Evolutionary conservation across 2,888 invertebrate genomes (phyloP), one percentile per base, ranked within the genome.

Genomic region (Polyommatus icarus): DNA sequence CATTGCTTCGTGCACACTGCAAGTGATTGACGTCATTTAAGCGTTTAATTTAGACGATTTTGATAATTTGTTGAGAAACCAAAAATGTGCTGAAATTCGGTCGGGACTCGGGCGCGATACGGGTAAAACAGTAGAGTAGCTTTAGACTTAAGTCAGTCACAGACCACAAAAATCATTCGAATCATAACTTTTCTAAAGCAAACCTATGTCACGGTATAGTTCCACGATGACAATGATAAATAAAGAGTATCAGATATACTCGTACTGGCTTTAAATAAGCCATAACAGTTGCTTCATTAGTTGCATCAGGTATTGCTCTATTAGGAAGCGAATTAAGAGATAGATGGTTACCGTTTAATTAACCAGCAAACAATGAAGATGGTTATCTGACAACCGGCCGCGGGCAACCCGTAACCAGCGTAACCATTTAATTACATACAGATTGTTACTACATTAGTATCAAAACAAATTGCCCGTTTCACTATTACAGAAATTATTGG

Each of bases 371-470:
- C 92, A 93, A 93, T 93, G 88, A 89, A 89, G 93, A 93, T 93
- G 88, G 87, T 89, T 87, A 91, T 93, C 92, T 88, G 84, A 84
- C 83, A 83, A 85, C 84, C 83, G 61, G 76, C 84, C 83, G 84
- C 82, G 88, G 82, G 80, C 80, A 87, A 86, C 87, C 86, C 89
- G 90, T 89, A 87, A 85, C 87, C 87, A 84, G 82, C 84, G 86
- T 89, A 32, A 91, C 91, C 90, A 91, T 92, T 93, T 92, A 92
- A 93, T 92, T 92, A 92, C 89, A 90, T 87, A 84, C 90, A 90
- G 90, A 89, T 91, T 91, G 91, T 91, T 82, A 80, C 82, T 32
- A 29, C 7, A 67, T 67, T 67, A 67, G 67, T 67, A 67, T 32
- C 29, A 67, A 67, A 67, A 67, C 67, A 61, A 61, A 61, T 61